These are phyloP conservation scores for Florisuga fusca DNA, from an alignment of 2,797 vertebrate genomes.

Conservation along the genomic window DNA sequence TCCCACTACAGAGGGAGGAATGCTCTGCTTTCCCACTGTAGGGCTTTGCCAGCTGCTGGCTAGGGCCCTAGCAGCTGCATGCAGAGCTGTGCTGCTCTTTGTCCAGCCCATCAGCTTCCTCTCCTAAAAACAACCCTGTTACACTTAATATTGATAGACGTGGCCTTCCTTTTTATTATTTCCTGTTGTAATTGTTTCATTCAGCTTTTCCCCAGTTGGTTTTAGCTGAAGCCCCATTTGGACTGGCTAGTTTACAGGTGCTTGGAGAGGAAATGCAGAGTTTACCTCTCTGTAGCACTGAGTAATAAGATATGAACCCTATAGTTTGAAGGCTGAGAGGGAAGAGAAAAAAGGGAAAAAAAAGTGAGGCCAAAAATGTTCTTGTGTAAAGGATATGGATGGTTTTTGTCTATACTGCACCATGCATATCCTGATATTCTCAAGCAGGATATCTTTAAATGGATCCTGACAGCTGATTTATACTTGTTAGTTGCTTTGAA, in stretches of 20 bases:
- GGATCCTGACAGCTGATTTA: slow-evolving; percentile 1
- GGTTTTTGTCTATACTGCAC: not conserved
- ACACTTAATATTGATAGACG: not conserved
- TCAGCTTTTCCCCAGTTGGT: not conserved
- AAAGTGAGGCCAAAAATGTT: not conserved
- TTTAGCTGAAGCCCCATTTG: not conserved
- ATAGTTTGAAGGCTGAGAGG: not conserved
- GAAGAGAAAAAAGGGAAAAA: not conserved
- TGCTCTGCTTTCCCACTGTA: not conserved
- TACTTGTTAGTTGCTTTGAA: slow-evolving; percentile 8
- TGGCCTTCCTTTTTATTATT: slow-evolving; percentile 5
- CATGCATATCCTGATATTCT: slow-evolving; percentile 34
- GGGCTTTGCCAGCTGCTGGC: not conserved
- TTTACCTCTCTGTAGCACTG: not conserved
- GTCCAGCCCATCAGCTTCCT: not conserved
- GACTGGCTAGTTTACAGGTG: not conserved
- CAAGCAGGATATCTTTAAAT: slow-evolving; percentile 36
- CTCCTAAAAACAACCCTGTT: not conserved
- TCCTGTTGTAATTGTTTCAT: not conserved
- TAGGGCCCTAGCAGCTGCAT: not conserved
- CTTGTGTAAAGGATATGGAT: not conserved
- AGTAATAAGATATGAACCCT: not conserved
- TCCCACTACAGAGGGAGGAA: not conserved
- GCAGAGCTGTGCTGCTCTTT: accelerated
- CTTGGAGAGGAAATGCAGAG: slow-evolving; percentile 3